phyloP scores from a whole-genome alignment of 1,140 invertebrate genomes.

The Pseudomyrmex dendroicus region DNA sequence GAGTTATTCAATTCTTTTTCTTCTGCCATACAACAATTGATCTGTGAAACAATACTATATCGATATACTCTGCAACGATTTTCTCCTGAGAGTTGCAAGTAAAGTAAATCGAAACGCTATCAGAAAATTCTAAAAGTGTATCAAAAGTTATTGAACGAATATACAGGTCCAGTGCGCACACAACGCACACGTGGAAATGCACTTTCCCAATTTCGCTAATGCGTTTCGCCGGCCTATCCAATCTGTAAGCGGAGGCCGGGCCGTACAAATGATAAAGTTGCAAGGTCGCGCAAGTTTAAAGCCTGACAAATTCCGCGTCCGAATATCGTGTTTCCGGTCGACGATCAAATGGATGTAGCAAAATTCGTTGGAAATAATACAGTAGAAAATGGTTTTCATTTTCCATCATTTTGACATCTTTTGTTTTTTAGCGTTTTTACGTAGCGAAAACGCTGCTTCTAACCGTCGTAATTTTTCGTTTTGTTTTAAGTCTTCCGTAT shows the following conservation, averaged over 20 bases:
- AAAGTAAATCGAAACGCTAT: not conserved
- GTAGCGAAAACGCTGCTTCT: too few relatives aligned
- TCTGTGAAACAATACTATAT: too few relatives aligned
- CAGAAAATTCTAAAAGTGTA: slow-evolving; percentile 40
- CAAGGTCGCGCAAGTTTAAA: slow-evolving; percentile 32
- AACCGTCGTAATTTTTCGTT: not conserved
- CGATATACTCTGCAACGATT: not conserved
- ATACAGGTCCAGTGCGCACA: not conserved
- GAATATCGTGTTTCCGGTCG: slow-evolving; percentile 48
- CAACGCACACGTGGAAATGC: not conserved
- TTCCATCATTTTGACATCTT: not conserved
- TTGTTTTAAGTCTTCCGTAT: slow-evolving; percentile 10
- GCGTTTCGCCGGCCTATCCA: slow-evolving; percentile 46
- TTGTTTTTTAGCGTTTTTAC: not conserved
- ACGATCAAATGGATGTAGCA: slow-evolving; percentile 26
- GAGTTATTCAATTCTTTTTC: not conserved
- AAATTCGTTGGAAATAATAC: slow-evolving; percentile 24
- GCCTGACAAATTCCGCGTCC: slow-evolving; percentile 42
- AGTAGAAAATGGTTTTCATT: slow-evolving; percentile 31
- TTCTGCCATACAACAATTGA: not conserved
- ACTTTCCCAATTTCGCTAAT: slow-evolving; percentile 67
- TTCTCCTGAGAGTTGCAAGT: not conserved
- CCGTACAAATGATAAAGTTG: slow-evolving; percentile 45
- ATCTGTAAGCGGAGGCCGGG: slow-evolving; percentile 28
- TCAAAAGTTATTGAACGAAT: slow-evolving; percentile 29